Conservation (phyloP, 2,888 invertebrate genomes). For the Abrostola tripartita region DNA sequence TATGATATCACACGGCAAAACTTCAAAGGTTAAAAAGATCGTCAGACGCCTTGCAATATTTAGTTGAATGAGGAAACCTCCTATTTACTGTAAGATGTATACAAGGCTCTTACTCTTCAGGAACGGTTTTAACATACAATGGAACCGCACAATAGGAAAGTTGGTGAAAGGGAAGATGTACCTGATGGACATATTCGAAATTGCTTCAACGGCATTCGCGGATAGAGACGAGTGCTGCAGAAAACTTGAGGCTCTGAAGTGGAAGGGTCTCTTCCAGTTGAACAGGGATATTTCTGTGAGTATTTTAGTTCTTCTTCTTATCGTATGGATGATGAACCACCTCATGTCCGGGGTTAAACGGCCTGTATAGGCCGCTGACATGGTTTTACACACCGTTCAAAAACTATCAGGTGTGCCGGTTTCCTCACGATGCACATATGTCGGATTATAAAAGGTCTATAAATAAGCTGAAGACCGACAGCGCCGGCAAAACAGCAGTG, state of each 20-base stretch:
- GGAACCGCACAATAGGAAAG: slow-evolving; percentile 93
- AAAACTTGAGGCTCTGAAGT: slow-evolving; percentile 93
- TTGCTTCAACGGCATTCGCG: slow-evolving; percentile 94
- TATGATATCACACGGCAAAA: too few species aligned
- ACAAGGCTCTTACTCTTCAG: slow-evolving; percentile 71
- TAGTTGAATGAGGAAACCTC: neutral
- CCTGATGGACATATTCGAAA: slow-evolving; percentile 95
- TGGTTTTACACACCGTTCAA: too few species aligned
- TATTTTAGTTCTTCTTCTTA: too few species aligned
- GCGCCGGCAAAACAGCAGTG: too few species aligned
- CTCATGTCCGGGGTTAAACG: too few species aligned
- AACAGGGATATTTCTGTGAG: slow-evolving; percentile 88
- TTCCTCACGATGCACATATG: too few species aligned
- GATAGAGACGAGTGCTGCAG: slow-evolving; percentile 93
- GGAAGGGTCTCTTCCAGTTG: slow-evolving; percentile 91
- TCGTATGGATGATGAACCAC: too few species aligned
- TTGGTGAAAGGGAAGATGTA: slow-evolving; percentile 93
- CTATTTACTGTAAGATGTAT: too few species aligned
- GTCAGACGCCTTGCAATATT: neutral
- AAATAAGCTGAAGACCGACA: neutral
- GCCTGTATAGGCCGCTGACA: too few species aligned
- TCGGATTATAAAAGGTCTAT: neutral
- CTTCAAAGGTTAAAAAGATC: too few species aligned
- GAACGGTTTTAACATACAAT: slow-evolving; percentile 93
- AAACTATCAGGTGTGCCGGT: too few species aligned